Evolutionary conservation across 2,797 vertebrate genomes (phyloP), one percentile per base, ranked within the genome.

Genomic region (Rhabdophis nuchalis): DNA sequence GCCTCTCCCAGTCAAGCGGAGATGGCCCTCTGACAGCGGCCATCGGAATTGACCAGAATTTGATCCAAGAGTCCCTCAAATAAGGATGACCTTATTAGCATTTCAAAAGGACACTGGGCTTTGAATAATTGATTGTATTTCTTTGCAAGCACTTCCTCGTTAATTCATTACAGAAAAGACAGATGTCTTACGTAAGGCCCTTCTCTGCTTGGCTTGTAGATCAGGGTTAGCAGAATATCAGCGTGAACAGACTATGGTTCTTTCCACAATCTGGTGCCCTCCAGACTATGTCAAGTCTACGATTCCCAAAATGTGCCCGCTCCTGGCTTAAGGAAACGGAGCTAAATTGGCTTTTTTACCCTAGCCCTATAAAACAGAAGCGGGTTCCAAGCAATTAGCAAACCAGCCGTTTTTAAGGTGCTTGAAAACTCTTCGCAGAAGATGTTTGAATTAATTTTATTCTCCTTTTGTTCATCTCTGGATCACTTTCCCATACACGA

Each of bases 111-210:
- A 85, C 46, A 85, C 60, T 46, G 25, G 92, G 82, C 52, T 91
- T 94, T 95, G 92, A 96, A 96, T 96, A 93, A 96, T 96, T 95
- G 94, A 96, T 94, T 94, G 32, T 50, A 85, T 88, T 91, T 95
- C 94, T 94, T 94, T 96, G 93, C 92, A 95, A 96, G 91, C 46
- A 92, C 87, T 56, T 93, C 56, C 94, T 95, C 93, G 90, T 95
- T 94, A 95, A 95, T 95, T 95, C 94, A 93, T 95, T 93, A 94
- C 91, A 93, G 91, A 93, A 61, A 96, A 94, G 85, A 90, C 91
- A 96, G 93, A 95, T 93, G 89, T 94, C 96, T 95, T 93, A 91
- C 61, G 94, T 50, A 91, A 93, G 72, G 68, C n/a, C 92, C 85
- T 8, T 23, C 29, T 82, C 87, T 18, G 20, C 57, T 82, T 88